phyloP scores from a whole-genome alignment of 1,140 invertebrate species.

The Himalopsyche phryganea region DNA sequence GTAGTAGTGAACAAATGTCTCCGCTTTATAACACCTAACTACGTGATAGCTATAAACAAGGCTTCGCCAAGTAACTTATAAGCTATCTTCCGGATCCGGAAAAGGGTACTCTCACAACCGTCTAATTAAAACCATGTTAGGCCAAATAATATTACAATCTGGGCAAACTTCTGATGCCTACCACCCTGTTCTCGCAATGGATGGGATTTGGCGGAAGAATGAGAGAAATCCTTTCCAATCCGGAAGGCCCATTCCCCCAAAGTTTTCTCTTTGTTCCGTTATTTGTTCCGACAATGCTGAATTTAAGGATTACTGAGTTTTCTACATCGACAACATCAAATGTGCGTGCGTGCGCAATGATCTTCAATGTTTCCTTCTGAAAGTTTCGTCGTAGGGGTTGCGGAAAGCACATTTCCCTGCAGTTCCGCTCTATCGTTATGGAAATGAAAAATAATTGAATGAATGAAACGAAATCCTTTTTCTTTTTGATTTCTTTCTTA shows the following conservation, averaged over 20 bases:
- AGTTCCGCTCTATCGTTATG: not conserved
- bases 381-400: not conserved
- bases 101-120: no score
- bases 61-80: no score
- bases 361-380: not conserved
- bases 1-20: no score
- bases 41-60: no score
- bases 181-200: no score
- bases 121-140: no score
- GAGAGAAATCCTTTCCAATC: not conserved
- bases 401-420: not conserved
- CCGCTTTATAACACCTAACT: no score
- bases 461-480: not conserved
- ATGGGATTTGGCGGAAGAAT: no score
- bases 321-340: slow-evolving; percentile 9
- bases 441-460: not conserved
- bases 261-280: slow-evolving; percentile 12
- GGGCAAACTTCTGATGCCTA: no score
- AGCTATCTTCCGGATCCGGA: no score
- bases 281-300: slow-evolving; percentile 12
- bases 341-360: slow-evolving; percentile 6
- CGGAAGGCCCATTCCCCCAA: slow-evolving; percentile 1
- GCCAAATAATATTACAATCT: no score
- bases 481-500: no score
- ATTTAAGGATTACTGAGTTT: slow-evolving; percentile 13